Conservation (phyloP, 2,113 vertebrate genomes). For the Anas platyrhynchos region DNA sequence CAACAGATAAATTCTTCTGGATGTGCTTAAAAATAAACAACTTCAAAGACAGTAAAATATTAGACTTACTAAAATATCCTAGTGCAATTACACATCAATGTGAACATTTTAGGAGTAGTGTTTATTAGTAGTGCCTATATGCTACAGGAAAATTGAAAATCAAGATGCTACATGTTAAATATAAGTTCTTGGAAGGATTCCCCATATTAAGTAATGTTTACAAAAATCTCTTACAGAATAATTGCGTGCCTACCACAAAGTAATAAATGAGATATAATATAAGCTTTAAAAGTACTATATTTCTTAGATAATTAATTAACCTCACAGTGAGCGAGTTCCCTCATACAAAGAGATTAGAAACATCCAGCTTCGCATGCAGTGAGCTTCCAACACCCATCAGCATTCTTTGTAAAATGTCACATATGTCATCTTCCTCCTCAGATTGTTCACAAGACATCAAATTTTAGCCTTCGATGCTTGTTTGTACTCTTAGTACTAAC, state of each 20-base stretch:
- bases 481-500: rapidly evolving
- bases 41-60: background rate
- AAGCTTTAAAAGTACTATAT: background rate
- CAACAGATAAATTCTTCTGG: background rate
- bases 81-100: background rate
- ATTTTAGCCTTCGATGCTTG: background rate
- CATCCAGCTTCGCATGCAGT: background rate
- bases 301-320: conserved; percentile 37
- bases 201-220: background rate
- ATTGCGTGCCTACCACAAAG: background rate
- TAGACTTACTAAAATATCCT: background rate
- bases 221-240: background rate
- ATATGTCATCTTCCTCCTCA: background rate
- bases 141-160: background rate
- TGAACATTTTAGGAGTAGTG: background rate
- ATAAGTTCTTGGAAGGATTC: background rate
- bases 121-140: background rate
- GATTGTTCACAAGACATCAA: background rate
- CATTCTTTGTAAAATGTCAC: background rate
- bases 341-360: background rate
- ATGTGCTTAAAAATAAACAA: background rate
- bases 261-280: background rate
- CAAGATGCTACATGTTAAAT: background rate
- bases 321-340: background rate
- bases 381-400: background rate